Conservation (phyloP, 2,888 invertebrate genomes). For the Ischnus inquisitorius region DNA sequence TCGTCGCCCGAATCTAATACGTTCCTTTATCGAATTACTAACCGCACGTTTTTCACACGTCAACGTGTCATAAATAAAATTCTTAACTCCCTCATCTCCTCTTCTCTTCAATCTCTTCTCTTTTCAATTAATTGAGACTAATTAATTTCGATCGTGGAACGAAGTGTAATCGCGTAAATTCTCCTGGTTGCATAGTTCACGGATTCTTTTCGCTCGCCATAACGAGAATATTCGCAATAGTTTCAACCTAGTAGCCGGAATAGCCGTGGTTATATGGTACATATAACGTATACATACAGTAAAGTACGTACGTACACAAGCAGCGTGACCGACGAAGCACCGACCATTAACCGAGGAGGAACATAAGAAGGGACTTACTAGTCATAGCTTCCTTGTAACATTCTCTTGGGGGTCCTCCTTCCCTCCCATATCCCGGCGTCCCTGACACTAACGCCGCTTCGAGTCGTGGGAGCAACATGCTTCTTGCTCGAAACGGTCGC, state of each 20-base stretch:
- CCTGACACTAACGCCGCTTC: conserved; percentile 71
- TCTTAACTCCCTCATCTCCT: no score
- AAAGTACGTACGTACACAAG: conserved; percentile 34
- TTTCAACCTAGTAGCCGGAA: background rate
- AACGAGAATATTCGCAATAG: conserved; percentile 15
- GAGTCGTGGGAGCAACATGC: conserved; percentile 70
- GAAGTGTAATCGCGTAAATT: no score
- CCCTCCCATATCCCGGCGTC: conserved; percentile 1
- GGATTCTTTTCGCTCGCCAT: background rate
- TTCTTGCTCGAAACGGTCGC: conserved; percentile 70
- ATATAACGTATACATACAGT: background rate
- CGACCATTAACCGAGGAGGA: conserved; percentile 77
- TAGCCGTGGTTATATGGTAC: background rate
- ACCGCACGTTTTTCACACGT: no score
- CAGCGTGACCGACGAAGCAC: conserved; percentile 67
- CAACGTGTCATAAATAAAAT: no score
- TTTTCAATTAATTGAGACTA: no score
- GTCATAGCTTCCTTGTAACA: conserved; percentile 72
- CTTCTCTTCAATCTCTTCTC: no score
- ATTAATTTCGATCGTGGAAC: no score
- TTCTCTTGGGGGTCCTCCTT: conserved; percentile 50
- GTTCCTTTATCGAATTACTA: no score
- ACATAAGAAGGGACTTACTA: conserved; percentile 80
- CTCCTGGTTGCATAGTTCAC: no score
- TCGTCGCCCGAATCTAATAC: background rate